Conservation (phyloP, 2,113 vertebrate species). For the Saguinus imperator region DNA sequence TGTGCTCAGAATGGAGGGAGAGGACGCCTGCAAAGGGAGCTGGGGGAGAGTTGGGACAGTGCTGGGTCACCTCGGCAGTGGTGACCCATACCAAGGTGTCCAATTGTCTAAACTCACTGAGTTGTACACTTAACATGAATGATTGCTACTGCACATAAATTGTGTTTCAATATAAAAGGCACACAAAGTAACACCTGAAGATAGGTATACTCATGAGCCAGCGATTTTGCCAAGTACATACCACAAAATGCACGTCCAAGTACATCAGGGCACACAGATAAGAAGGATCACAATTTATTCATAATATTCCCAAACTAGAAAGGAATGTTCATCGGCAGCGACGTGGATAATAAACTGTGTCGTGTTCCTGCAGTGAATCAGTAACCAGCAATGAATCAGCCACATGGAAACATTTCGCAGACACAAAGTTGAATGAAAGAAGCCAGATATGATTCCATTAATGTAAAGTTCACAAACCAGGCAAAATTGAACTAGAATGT, state of each 20-base stretch:
- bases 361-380: not conserved
- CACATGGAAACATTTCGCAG: not conserved
- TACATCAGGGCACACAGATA: not conserved
- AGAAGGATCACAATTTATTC: not conserved
- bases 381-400: not conserved
- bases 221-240: not conserved
- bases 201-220: not conserved
- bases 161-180: not conserved
- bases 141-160: not conserved
- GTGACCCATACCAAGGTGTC: rapidly evolving
- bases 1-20: not conserved
- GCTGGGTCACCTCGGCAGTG: rapidly evolving
- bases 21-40: too few relatives aligned
- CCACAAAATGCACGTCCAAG: not conserved
- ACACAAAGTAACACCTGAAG: not conserved
- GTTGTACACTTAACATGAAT: not conserved
- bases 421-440: not conserved
- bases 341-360: not conserved
- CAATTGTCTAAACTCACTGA: not conserved
- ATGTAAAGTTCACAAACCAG: not conserved
- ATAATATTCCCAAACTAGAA: not conserved
- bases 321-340: rapidly evolving
- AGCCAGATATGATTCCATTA: not conserved
- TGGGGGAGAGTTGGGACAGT: not conserved
- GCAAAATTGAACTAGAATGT: not conserved